A percentile compares a stretch with the other conserved stretches of the same genome.
Conservation (phyloP, 2,797 vertebrate species). For the Todus mexicanus region DNA sequence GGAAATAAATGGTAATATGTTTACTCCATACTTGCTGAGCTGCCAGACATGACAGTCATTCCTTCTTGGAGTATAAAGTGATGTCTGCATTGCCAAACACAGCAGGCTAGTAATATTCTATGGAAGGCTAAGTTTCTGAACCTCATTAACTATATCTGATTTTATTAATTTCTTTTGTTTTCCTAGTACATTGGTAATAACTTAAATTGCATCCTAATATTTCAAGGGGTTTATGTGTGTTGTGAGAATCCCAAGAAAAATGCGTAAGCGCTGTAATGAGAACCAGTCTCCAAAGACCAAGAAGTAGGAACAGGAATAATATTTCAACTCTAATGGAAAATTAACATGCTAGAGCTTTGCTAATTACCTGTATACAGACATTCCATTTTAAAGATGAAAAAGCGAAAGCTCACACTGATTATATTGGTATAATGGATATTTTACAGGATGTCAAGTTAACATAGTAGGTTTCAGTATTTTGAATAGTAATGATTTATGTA, state of each 20-base stretch:
- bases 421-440: background rate
- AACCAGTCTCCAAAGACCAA: background rate
- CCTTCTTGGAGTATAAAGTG: background rate
- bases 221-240: background rate
- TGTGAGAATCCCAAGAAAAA: background rate
- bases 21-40: background rate
- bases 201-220: background rate
- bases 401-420: background rate
- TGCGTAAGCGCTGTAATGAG: background rate
- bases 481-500: background rate
- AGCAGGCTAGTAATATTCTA: conserved; percentile 14
- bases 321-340: background rate
- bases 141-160: conserved; percentile 39
- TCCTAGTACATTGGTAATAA: background rate
- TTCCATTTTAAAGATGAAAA: background rate
- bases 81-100: conserved; percentile 32
- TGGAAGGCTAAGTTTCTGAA: conserved; percentile 25
- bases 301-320: background rate
- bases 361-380: background rate
- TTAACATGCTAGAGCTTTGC: background rate
- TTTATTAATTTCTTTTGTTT: background rate
- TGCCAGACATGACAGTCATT: conserved; percentile 27
- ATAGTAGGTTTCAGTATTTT: background rate
- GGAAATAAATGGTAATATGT: conserved; percentile 1
- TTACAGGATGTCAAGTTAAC: background rate